A percentile compares a stretch with the other conserved stretches of the same genome.
Evolutionary conservation across 2,797 vertebrate genomes (phyloP).

Genomic region (Lepidocolaptes lacrymiger): DNA sequence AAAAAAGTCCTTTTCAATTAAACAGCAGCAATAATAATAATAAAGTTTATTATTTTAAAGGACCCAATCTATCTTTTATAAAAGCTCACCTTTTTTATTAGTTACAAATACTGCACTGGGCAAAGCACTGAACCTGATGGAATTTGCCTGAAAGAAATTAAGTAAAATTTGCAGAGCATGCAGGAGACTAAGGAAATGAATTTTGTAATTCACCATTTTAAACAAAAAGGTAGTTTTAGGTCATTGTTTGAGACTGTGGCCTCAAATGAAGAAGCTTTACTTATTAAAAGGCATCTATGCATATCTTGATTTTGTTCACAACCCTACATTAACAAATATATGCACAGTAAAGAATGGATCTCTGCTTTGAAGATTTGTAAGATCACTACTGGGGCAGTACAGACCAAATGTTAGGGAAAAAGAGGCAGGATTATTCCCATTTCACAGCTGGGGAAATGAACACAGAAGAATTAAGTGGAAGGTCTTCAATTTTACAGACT

Average conservation of each 20-base stretch:
- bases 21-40: neutral
- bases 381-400: neutral
- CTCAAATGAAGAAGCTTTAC: neutral
- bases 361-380: neutral
- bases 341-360: neutral
- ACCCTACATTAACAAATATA: neutral
- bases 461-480: neutral
- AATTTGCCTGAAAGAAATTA: slow-evolving; percentile 35
- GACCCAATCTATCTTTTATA: neutral
- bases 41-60: neutral
- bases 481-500: neutral
- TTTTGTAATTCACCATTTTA: neutral
- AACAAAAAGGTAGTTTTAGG: slow-evolving; percentile 56
- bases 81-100: neutral
- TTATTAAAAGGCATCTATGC: neutral
- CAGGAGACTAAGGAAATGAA: neutral
- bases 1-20: neutral
- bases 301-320: neutral
- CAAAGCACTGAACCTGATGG: neutral
- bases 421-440: neutral
- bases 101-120: neutral
- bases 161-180: neutral
- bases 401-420: neutral
- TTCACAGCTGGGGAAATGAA: neutral
- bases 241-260: neutral